Evolutionary conservation across 2,797 vertebrate species (phyloP).

Genomic region (Salmo trutta): DNA sequence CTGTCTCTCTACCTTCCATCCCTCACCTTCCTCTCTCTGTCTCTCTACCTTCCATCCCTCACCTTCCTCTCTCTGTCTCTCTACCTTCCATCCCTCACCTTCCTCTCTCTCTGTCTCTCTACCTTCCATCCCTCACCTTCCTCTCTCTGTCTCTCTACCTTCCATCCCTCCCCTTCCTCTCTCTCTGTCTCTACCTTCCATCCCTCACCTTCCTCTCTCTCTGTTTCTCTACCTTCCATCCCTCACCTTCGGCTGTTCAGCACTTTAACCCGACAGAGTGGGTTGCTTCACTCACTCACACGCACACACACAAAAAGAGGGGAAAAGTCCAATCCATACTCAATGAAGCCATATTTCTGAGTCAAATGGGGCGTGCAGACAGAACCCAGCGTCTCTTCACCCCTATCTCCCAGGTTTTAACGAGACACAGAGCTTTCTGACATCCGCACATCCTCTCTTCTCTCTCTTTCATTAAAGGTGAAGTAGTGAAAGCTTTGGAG

Average conservation of each 20-base stretch:
- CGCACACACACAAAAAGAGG: not conserved
- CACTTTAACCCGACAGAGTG: not conserved
- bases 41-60: too few relatives aligned
- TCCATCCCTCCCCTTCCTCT: too few relatives aligned
- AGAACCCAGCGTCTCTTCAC: conserved; percentile 24
- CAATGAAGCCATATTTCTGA: conserved; percentile 44
- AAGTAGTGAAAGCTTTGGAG: conserved; percentile 50
- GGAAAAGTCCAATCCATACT: conserved; percentile 28
- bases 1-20: too few relatives aligned
- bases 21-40: too few relatives aligned
- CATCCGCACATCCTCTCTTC: conserved; percentile 1
- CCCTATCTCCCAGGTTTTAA: conserved; percentile 52
- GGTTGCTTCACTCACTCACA: not conserved
- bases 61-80: too few relatives aligned
- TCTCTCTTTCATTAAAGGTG: conserved; percentile 51
- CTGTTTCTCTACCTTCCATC: not conserved
- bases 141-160: not conserved
- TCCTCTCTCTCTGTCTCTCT: too few relatives aligned
- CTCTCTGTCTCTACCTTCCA: not conserved
- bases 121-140: too few relatives aligned
- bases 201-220: not conserved
- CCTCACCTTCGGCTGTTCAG: not conserved
- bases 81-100: too few relatives aligned
- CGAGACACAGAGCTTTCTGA: conserved; percentile 56
- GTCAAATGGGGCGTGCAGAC: conserved; percentile 48